These are phyloP conservation scores for Drosophila melanocephala DNA, from an alignment of 2,888 invertebrate genomes.

Conservation along the genomic window DNA sequence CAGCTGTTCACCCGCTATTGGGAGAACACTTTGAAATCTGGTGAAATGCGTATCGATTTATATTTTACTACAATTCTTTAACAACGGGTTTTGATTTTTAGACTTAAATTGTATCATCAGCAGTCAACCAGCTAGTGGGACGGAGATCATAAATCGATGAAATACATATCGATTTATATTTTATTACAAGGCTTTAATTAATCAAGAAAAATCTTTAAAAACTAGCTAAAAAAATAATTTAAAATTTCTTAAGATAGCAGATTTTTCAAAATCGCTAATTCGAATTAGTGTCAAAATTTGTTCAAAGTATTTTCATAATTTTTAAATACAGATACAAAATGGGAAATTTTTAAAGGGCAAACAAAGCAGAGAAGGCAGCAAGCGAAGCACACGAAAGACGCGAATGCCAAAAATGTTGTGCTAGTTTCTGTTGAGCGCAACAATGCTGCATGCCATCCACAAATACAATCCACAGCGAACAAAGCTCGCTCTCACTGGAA, in stretches of 20 bases:
- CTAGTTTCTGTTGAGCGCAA: slow-evolving; percentile 48
- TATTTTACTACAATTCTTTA: neutral
- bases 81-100: neutral
- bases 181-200: neutral
- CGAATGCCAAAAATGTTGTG: slow-evolving; percentile 52
- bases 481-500: slow-evolving; percentile 51
- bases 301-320: neutral
- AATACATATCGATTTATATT: neutral
- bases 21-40: neutral
- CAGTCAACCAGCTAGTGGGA: neutral
- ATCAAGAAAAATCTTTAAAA: neutral
- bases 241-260: neutral
- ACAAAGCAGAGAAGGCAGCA: slow-evolving; percentile 4
- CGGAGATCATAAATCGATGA: neutral
- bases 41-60: neutral
- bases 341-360: neutral
- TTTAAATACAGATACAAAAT: neutral
- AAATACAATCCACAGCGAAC: slow-evolving; percentile 27
- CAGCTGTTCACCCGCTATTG: neutral
- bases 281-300: neutral
- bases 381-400: slow-evolving; percentile 20
- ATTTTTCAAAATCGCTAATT: neutral
- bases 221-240: neutral
- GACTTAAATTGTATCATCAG: neutral
- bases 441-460: slow-evolving; percentile 53